phyloP scores from a whole-genome alignment of 2,797 vertebrate species.

The Gambelia wislizenii region DNA sequence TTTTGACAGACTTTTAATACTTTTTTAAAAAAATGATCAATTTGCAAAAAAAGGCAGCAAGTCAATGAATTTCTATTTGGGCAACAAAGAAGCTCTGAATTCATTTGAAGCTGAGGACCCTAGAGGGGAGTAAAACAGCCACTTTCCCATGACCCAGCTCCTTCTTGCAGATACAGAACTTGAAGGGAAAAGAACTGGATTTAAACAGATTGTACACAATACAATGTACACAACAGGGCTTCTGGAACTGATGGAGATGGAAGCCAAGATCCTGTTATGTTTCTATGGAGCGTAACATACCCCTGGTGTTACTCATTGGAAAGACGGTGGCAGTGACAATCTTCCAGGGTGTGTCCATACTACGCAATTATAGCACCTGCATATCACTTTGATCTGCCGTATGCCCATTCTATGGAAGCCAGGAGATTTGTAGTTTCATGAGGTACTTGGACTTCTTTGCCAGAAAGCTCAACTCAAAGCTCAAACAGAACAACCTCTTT shows the following conservation, averaged over 20 bases:
- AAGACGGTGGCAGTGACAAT: too few species aligned
- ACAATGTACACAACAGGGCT: not conserved
- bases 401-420: too few species aligned
- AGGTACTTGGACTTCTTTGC: too few species aligned
- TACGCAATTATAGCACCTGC: too few species aligned
- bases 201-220: not conserved
- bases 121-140: not conserved
- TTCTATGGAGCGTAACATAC: too few species aligned
- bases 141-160: not conserved
- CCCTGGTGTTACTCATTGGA: too few species aligned
- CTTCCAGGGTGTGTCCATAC: too few species aligned
- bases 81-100: slow-evolving; percentile 13
- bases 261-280: not conserved
- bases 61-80: slow-evolving; percentile 38
- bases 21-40: slow-evolving; percentile 66
- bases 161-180: not conserved
- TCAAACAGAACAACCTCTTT: too few species aligned
- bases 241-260: not conserved
- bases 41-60: slow-evolving; percentile 69
- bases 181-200: not conserved
- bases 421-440: too few species aligned
- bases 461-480: too few species aligned
- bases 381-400: too few species aligned
- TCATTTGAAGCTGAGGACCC: not conserved
- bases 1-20: slow-evolving; percentile 74